Base-by-base conservation (phyloP, 2,797 vertebrate species). In the Chiroxiphia lanceolata region DNA sequence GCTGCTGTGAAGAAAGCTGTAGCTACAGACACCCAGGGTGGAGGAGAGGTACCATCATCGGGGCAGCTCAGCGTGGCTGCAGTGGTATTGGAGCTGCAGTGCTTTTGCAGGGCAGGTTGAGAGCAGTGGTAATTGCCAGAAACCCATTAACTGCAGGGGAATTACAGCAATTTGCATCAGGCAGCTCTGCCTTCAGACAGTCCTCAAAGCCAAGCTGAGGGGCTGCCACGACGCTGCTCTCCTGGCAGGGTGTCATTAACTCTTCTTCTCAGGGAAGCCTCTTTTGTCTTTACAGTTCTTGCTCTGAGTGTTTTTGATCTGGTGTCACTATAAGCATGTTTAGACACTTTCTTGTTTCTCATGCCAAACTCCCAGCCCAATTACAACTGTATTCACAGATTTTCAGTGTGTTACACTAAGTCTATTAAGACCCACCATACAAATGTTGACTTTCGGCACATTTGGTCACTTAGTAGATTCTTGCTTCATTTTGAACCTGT, bases 271-370 rank as follows among this genome's bases (percentile, higher is more conserved):
- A 83, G 57, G 21, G 47, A 79, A 96, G 70, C 18, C 36, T 54
- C 56, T 92, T 95, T 90, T 56, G 74, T 83, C 87, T 75, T 82
- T 54, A 45, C 11, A 80, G 60, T 54, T 61, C 78, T 87, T 89
- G 36, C 40, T 89, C 60, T 0, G 3, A 61, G 51, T 48, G 81
- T 4, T 95, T 92, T 85, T 85, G 71, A 91, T 91, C 89, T 71
- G 76, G 48, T 85, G 60, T 68, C 69, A 75, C 57, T 60, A 21
- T 53, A 89, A 65, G 57, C 53, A 51, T 21, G 38, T 54, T 92
- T 38, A 68, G 53, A 90, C 53, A 80, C 65, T 80, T 78, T 8
- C 65, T 63, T 64, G 29, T 72, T 87, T 87, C 78, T 77, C 75
- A 8, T 64, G 67, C 21, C 78, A 77, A 71, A 69, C 40, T 90